These are phyloP conservation scores for Drosophila mayri DNA, from an alignment of 1,140 invertebrate species.

Conservation along the genomic window DNA sequence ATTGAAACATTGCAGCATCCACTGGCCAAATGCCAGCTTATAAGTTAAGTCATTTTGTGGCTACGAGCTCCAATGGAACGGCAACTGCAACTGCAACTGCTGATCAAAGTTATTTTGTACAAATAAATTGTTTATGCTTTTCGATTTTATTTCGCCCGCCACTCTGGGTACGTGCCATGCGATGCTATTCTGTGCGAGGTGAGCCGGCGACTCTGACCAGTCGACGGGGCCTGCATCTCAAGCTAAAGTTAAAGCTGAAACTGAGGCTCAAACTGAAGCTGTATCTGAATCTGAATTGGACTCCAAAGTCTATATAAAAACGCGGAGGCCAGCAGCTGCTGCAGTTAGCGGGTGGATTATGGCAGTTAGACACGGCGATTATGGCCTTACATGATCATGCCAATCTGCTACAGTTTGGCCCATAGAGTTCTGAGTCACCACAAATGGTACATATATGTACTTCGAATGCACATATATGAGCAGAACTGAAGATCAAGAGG, in stretches of 20 bases:
- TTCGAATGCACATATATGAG: neutral
- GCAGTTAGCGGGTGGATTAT: slow-evolving; percentile 68
- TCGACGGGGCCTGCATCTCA: slow-evolving; percentile 5
- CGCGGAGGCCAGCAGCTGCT: slow-evolving; percentile 62
- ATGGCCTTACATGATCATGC: slow-evolving; percentile 61
- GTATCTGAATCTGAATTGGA: slow-evolving; percentile 20
- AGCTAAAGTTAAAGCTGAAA: neutral
- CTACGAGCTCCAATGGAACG: slow-evolving; percentile 30
- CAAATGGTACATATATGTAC: too few species aligned
- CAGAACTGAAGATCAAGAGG: slow-evolving; percentile 32
- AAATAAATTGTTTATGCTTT: slow-evolving; percentile 81
- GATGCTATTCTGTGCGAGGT: slow-evolving; percentile 57
- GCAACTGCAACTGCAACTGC: slow-evolving; percentile 43
- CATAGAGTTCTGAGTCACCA: slow-evolving; percentile 47
- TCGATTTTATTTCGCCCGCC: slow-evolving; percentile 66
- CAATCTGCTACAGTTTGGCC: slow-evolving; percentile 68
- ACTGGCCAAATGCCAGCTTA: slow-evolving; percentile 71
- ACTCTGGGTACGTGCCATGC: slow-evolving; percentile 26
- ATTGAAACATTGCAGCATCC: slow-evolving; percentile 62
- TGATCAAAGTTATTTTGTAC: slow-evolving; percentile 67
- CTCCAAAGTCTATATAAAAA: slow-evolving; percentile 17
- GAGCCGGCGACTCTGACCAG: slow-evolving; percentile 46
- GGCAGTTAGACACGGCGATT: slow-evolving; percentile 49
- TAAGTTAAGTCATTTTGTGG: slow-evolving; percentile 78
- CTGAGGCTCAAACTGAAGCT: neutral